phyloP scores from a whole-genome alignment of 1,140 invertebrate genomes.

The Ips typographus region DNA sequence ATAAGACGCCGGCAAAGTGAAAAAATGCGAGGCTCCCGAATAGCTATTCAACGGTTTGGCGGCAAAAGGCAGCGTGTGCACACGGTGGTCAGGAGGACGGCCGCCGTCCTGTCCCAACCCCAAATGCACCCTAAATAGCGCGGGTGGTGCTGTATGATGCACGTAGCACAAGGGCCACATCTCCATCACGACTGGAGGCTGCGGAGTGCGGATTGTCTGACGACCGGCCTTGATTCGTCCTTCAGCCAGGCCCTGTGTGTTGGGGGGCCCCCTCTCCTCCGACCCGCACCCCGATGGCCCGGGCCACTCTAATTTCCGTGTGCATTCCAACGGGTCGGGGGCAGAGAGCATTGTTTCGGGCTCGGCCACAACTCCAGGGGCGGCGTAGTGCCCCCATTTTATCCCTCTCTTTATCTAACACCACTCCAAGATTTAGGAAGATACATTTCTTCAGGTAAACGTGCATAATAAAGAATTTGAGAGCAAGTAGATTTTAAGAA shows the following conservation, averaged over 20 bases:
- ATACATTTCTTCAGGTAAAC: background rate
- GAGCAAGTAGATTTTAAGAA: background rate
- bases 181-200: slow-evolving; percentile 44
- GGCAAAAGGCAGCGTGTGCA: slow-evolving; percentile 10
- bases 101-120: slow-evolving; percentile 36
- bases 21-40: slow-evolving; percentile 47
- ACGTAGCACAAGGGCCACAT: slow-evolving; percentile 52
- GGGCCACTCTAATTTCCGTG: slow-evolving; percentile 59
- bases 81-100: background rate
- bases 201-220: slow-evolving; percentile 11
- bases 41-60: slow-evolving; percentile 49
- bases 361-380: background rate
- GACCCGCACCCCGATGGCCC: slow-evolving; percentile 33
- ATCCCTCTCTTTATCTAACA: background rate
- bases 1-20: slow-evolving; percentile 52
- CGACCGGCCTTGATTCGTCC: slow-evolving; percentile 52
- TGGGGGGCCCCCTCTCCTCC: slow-evolving; percentile 13
- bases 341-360: slow-evolving; percentile 34
- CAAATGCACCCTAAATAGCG: slow-evolving; percentile 58
- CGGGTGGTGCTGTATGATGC: slow-evolving; percentile 55
- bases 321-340: slow-evolving; percentile 52
- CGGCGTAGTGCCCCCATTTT: background rate
- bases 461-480: background rate
- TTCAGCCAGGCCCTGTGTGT: slow-evolving; percentile 50
- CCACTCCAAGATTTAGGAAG: background rate